Base-by-base conservation (phyloP, 2,113 vertebrate species). In the Tetrax tetrax region DNA sequence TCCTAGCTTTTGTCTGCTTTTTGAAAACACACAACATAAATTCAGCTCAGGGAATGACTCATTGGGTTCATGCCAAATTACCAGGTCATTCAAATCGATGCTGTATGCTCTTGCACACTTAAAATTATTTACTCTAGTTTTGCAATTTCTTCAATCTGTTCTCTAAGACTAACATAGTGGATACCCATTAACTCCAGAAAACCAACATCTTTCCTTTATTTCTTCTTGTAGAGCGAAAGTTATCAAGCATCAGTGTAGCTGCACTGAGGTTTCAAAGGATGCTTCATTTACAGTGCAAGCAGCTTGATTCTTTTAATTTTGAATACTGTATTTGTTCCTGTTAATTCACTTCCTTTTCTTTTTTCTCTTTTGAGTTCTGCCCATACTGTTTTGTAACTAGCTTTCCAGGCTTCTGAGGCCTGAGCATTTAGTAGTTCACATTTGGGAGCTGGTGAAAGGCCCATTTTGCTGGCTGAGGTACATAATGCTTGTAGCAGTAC, bases 81-180 rank as follows among this genome's bases (percentile, higher is more conserved):
- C 83, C 28, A 94, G 95, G 90, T 96, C 94, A 96, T 97, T 97
- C 97, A 97, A 98, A 97, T 95, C 5, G 6, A 93, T 95, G 47
- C 14, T 84, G 23, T 96, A 83, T 94, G 87, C 37, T 92, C 70
- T 93, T 96, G 83, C 9, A 65, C 85, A 96, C 93, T 97, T 97
- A 95, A 96, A 96, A 94, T 97, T 97, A 97, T 97, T 98, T 97
- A 97, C 3, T 12, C 90, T 96, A 76, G 43, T 97, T 97, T 96
- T 95, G 92, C 90, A 91, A 94, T 89, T 94, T 91, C 92, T 97
- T 94, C 94, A 97, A 83, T 97, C 93, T 97, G 82, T 94, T 98
- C 87, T 87, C 47, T 96, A 72, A 65, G 53, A 14, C 75, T 97
- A 95, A 97, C 82, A 87, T 66, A 81, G 79, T 91, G 61, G 70